Evolutionary conservation across 2,888 invertebrate species (phyloP), one percentile per base, ranked within the genome.

Genomic region (Nemapogon koenigi): DNA sequence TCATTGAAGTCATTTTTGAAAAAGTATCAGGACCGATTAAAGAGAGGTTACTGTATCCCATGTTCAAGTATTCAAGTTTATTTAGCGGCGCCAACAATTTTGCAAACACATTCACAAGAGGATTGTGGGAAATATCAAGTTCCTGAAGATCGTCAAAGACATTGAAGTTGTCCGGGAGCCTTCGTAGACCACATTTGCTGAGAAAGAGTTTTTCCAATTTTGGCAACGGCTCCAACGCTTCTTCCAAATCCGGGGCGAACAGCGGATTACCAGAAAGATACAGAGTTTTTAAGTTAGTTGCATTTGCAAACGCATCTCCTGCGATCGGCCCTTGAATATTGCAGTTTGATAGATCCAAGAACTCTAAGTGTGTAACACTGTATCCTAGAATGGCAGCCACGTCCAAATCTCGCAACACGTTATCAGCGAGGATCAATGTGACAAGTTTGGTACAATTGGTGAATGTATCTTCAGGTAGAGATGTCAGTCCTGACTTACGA

Each of bases 21-120:
- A 88, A 89, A 2, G 85, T 83, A 18, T 83, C 79, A 25, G 84
- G 85, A 1, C 84, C 83, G 38, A 88, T 73, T 45, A 82, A 79
- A 0, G 85, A 85, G 2, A 88, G 66, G 53, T 86, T 83, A 58
- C 87, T 87, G 54, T 86, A 87, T 4, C 88, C 87, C 87, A 89
- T 88, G 56, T 88, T 87, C 3, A 88, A 64, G 50, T 85, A 86
- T 57, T 86, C 84, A 19, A 89, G 62, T 10, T 84, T 84, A 41
- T 83, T 82, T 1, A 88, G 59, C 0, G 88, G 88, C 2, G 84
- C 83, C 13, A 88, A 59, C 16, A 88, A 57, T 48, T 80, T 81
- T 4, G 85, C 84, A 53, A 88, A 88, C 0, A 85, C 87, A 49
- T 87, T 84, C 30, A 83, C 81, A 1, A 88, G 62, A 1, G 88